These are phyloP conservation scores for Nyctalus aviator DNA, from an alignment of 2,797 vertebrate genomes.

Conservation along the genomic window DNA sequence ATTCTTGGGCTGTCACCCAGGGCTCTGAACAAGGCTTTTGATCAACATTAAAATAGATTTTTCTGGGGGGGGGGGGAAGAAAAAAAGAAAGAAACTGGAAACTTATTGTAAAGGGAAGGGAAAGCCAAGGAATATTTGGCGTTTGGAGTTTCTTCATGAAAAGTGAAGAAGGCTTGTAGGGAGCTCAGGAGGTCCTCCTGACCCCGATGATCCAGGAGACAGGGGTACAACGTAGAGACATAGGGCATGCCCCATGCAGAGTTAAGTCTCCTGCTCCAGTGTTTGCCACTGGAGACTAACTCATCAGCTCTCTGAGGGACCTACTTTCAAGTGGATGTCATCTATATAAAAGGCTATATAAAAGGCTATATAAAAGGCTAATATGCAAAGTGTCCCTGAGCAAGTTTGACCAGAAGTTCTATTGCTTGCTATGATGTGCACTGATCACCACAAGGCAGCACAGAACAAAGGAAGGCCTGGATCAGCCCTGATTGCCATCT, in stretches of 20 bases:
- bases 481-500: no score
- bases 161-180: slow-evolving; percentile 45
- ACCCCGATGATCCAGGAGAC: not conserved
- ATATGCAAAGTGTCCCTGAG: no score
- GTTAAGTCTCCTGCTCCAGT: not conserved
- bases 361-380: no score
- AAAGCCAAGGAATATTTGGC: not conserved
- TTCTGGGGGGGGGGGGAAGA: not conserved
- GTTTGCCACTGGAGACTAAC: not conserved
- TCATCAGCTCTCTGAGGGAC: not conserved
- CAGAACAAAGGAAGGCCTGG: no score
- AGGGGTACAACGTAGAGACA: rapidly evolving
- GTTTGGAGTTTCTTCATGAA: slow-evolving; percentile 33
- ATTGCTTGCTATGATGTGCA: no score
- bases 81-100: not conserved
- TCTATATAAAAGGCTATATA: no score
- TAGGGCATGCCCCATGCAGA: rapidly evolving
- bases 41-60: slow-evolving; percentile 56
- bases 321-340: not conserved
- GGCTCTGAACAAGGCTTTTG: slow-evolving; percentile 45
- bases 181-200: slow-evolving; percentile 49
- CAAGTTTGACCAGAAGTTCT: no score
- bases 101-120: not conserved
- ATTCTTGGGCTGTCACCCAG: not conserved
- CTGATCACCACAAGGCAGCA: no score